A percentile compares a stretch with the other conserved stretches of the same genome.
phyloP scores from a whole-genome alignment of 2,888 invertebrate genomes.

The Plagiodera versicolora region DNA sequence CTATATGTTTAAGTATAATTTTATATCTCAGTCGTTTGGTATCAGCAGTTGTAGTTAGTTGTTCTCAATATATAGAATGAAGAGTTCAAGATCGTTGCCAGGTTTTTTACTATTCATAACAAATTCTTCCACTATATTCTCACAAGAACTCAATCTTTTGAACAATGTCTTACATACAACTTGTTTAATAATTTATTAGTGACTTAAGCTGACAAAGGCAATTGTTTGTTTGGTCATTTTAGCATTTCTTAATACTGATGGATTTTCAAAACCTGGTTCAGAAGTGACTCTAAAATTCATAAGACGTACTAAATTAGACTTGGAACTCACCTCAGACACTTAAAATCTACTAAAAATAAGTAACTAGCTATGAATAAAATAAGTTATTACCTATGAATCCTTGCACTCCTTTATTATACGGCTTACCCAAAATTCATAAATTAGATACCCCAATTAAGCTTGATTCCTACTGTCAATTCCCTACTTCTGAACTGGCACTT shows the following conservation, averaged over 20 bases:
- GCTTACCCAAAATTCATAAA: conserved; percentile 17
- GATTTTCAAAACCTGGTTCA: background rate
- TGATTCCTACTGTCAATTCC: conserved; percentile 3
- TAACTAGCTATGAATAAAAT: no score
- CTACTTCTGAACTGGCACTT: background rate
- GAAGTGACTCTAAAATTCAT: background rate
- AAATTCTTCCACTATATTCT: no score
- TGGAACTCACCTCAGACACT: background rate
- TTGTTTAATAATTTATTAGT: background rate
- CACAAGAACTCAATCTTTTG: no score
- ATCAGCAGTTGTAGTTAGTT: no score
- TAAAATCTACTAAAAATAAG: background rate
- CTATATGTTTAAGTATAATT: no score
- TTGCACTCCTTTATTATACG: conserved; percentile 3
- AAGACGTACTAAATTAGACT: background rate
- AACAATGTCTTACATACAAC: no score
- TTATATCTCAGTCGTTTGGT: no score
- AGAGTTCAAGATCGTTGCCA: no score
- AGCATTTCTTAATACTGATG: background rate
- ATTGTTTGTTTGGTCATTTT: background rate
- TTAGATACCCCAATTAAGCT: conserved; percentile 5
- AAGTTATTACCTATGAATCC: background rate
- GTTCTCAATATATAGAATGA: no score
- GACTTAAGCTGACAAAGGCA: background rate
- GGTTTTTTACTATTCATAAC: no score